These are phyloP conservation scores for Gibbula magus DNA, from an alignment of 2,888 invertebrate genomes.

Conservation along the genomic window DNA sequence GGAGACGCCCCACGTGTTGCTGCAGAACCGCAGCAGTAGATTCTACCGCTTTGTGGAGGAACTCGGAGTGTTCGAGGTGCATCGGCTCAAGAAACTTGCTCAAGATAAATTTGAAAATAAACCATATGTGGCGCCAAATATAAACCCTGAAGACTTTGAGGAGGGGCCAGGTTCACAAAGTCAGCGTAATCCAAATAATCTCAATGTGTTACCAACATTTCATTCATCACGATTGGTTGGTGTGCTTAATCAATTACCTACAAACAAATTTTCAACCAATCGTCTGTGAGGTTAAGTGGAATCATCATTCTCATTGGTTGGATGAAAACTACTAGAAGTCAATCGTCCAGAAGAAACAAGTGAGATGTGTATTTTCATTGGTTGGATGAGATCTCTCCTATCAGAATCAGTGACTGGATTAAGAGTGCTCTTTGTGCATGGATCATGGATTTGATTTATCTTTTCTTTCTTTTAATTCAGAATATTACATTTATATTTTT, in stretches of 20 bases:
- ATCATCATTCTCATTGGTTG: too few relatives aligned
- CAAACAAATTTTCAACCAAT: slow-evolving; percentile 56
- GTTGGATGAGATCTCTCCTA: too few relatives aligned
- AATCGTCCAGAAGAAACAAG: too few relatives aligned
- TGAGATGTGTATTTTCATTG: too few relatives aligned
- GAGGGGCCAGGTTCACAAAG: slow-evolving; percentile 32
- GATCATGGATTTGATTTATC: too few relatives aligned
- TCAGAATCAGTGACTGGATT: too few relatives aligned
- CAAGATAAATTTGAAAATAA: slow-evolving; percentile 52
- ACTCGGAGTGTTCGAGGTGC: slow-evolving; percentile 42
- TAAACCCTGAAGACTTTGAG: slow-evolving; percentile 47
- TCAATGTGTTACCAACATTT: slow-evolving; percentile 51
- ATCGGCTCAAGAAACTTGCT: slow-evolving; percentile 44
- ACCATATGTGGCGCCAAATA: slow-evolving; percentile 51
- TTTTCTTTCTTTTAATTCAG: too few relatives aligned
- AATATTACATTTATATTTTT: too few relatives aligned
- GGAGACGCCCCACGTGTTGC: slow-evolving; percentile 83
- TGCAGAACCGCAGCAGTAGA: slow-evolving; percentile 53
- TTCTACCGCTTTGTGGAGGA: slow-evolving; percentile 46
- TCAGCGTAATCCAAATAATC: slow-evolving; percentile 39
- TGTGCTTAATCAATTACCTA: slow-evolving; percentile 53
- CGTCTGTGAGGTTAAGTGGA: slow-evolving; percentile 35
- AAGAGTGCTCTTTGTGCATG: too few relatives aligned
- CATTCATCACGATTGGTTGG: slow-evolving; percentile 54
- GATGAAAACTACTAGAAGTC: too few relatives aligned